Conservation (phyloP, 2,797 vertebrate species). For the Saguinus oedipus region DNA sequence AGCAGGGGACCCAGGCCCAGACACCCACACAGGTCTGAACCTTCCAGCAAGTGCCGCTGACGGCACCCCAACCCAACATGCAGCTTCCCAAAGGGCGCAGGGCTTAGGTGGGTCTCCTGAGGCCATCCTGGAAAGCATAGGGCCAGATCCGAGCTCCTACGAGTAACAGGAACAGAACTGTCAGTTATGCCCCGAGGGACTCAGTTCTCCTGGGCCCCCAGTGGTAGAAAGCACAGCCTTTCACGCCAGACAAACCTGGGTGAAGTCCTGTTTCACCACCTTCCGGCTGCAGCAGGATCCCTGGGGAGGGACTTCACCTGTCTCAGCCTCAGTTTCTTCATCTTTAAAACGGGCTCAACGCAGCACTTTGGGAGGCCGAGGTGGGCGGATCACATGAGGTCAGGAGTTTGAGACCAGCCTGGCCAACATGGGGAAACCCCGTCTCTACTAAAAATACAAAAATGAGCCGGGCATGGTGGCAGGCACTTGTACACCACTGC, state of each 20-base stretch:
- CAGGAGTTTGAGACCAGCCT: not conserved
- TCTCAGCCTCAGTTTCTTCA: not conserved
- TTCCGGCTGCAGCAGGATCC: not conserved
- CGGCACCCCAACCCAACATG: fast-evolving
- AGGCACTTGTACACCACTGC: not conserved
- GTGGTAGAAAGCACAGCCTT: not conserved
- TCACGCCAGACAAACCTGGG: not conserved
- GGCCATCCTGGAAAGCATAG: not conserved
- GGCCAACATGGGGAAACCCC: not conserved
- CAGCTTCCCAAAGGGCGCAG: not conserved
- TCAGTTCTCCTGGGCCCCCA: not conserved
- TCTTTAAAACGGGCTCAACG: not conserved
- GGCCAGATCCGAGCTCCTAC: not conserved
- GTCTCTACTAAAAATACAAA: not conserved
- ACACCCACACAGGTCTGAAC: too few species aligned
- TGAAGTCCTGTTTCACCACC: not conserved
- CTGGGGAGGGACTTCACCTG: not conserved
- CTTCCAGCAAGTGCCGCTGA: not conserved
- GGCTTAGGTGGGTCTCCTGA: not conserved
- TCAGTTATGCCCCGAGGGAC: not conserved
- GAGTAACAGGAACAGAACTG: not conserved
- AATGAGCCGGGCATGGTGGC: not conserved
- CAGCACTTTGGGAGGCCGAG: not conserved
- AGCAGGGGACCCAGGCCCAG: not conserved
- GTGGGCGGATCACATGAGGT: too few species aligned